Evolutionary conservation across 2,888 invertebrate genomes (phyloP), one percentile per base, ranked within the genome.

Genomic region (Drosophila paracracens): DNA sequence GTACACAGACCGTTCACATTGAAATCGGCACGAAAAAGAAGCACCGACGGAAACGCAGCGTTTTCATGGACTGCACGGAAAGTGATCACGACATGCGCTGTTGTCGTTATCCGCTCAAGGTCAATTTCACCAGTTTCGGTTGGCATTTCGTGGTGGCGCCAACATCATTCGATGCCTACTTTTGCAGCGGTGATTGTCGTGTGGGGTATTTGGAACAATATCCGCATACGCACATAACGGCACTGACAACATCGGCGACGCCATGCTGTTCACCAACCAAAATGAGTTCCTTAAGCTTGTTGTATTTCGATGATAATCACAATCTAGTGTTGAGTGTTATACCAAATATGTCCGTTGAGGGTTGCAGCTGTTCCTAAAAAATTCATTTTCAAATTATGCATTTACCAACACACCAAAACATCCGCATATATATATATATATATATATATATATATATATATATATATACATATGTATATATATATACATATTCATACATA

Each of bases 81-180:
- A 92, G 85, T 62, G 93, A 93, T 64, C 91, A 96, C 82, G 97
- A 98, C 90, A 95, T 96, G 35, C 95, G 97, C 53, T 99, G 99
- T 94, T 99, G 99, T 92, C 96, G 99, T 6, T 98, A 98, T 93
- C 98, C 98, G 0, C 94, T 99, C 51, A 96, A 96, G 18, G 98
- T 99, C 21, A 98, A 99, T 94, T 99, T 99, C 93, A 91, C 91
- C 27, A 91, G 91, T 59, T 98, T 99, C 92, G 98, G 98, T 33
- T 99, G 99, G 98, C 98, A 99, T 92, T 99, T 98, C 96, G 97
- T 99, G 89, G 98, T 99, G 70, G 98, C 98, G 0, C 99, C 99
- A 0, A 98, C 97, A 90, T 95, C 96, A 72, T 99, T 99, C 94
- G 97, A 97, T 91, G 99, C 99, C 10, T 98, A 98, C 94, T 98